Base-by-base conservation (phyloP, 2,888 invertebrate species). In the Agrochola lychnidis region DNA sequence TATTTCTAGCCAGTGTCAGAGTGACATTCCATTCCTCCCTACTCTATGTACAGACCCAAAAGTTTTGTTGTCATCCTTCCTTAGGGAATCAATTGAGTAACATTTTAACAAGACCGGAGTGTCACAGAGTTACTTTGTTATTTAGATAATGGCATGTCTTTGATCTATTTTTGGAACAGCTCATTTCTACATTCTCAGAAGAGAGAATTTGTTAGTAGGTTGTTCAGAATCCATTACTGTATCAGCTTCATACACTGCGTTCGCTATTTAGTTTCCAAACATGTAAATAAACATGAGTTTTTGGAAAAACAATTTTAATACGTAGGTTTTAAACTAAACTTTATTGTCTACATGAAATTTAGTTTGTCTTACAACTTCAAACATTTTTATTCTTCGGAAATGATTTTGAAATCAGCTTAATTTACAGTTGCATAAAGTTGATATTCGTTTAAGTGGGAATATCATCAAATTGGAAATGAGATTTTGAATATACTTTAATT, bases 31-130 rank as follows among this genome's bases (percentile, higher is more conserved):
- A 80, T 80, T 79, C 0, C 0, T 22, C 7, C 25, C 0, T 74
- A 51, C 61, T 79, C 79, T n/a, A 12, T 76, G 71, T 9, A 1
- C 42, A n/a, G 36, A 66, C 81, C 77, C 67, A 57, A 83, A 86
- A 83, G 59, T 85, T 83, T 85, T 51, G 53, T 61, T 79, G 74
- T 79, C 67, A 74, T 77, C 19, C 62, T 62, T 71, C 85, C 78
- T 66, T 66, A 14, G 83, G 76, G 79, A 70, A n/a, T 79, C 53
- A 70, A 75, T 70, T 63, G 76, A 71, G 70, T 69, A 70, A 73
- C 22, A 66, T 40, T 19, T 10, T 56, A 53, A 73, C 45, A 30
- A 71, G 70, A 68, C 63, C 59, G 14, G 63, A 64, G 78, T 64
- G 63, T 77, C 48, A 62, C 53, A 56, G 70, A 68, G 22, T 68